Evolutionary conservation across 2,888 invertebrate species (phyloP).

Genomic region (Dicycla oo): DNA sequence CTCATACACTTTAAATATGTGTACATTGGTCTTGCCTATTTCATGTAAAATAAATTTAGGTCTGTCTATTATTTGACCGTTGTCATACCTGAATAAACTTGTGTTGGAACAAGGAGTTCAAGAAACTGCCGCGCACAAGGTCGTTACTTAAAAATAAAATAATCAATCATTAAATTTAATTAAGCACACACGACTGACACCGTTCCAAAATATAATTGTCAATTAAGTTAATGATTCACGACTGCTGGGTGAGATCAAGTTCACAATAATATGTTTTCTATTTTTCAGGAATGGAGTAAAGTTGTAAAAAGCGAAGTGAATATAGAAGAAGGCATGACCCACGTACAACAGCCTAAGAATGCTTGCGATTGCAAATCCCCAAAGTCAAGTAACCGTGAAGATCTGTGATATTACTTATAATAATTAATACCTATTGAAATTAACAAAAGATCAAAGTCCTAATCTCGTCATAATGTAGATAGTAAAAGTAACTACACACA

Average conservation of each 20-base stretch:
- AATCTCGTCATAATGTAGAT: conserved; percentile 35
- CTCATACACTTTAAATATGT: background rate
- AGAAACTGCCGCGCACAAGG: background rate
- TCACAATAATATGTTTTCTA: background rate
- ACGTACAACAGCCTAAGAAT: conserved; percentile 79
- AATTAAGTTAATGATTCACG: background rate
- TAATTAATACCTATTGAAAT: conserved; percentile 10
- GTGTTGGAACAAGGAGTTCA: background rate
- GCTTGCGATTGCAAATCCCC: conserved; percentile 75
- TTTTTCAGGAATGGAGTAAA: conserved; percentile 93
- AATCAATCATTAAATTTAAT: background rate
- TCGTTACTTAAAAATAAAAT: background rate
- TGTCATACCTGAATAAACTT: background rate
- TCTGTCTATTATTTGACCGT: background rate
- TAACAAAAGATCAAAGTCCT: conserved; percentile 28
- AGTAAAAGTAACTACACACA: background rate
- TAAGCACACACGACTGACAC: background rate
- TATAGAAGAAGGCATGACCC: conserved; percentile 79
- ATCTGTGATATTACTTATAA: conserved; percentile 72
- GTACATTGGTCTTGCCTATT: background rate
- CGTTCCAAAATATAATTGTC: background rate
- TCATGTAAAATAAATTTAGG: background rate
- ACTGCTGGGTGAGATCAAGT: background rate
- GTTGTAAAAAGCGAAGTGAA: conserved; percentile 87
- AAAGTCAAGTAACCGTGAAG: conserved; percentile 72